Conservation (phyloP, 2,888 invertebrate genomes). For the Fragum sueziense region DNA sequence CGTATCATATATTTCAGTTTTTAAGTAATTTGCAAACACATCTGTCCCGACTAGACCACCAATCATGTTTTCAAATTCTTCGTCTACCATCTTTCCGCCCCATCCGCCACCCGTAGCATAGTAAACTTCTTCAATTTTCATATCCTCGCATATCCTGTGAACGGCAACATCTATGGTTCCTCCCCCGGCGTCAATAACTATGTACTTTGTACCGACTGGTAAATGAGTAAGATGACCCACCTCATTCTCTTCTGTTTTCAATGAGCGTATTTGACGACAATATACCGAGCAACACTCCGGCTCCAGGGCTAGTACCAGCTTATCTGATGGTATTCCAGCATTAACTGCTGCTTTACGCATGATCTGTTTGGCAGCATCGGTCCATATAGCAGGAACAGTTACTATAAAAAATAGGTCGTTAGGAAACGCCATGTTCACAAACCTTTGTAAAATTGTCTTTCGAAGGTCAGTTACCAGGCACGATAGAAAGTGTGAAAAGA, state of each 20-base stretch:
- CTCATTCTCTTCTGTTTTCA: background rate
- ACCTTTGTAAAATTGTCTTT: background rate
- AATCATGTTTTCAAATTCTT: background rate
- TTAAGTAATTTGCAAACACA: background rate
- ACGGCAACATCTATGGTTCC: slow-evolving; percentile 11
- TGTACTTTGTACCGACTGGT: background rate
- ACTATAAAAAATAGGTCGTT: background rate
- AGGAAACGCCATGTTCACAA: background rate
- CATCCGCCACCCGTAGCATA: background rate
- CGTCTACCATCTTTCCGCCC: slow-evolving; percentile 1
- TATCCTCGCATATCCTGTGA: background rate
- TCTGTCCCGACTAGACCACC: background rate
- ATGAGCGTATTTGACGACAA: background rate
- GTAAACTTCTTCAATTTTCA: background rate
- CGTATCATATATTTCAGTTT: background rate
- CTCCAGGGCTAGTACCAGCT: background rate
- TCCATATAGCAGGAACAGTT: background rate
- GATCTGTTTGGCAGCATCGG: background rate
- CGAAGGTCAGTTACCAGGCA: background rate
- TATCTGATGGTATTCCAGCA: background rate
- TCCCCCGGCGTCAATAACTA: background rate
- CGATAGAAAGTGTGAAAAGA: background rate
- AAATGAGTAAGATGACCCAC: background rate
- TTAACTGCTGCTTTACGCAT: background rate
- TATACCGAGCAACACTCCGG: background rate